Base-by-base conservation (phyloP, 2,113 vertebrate species). In the Salvelinus alpinus region DNA sequence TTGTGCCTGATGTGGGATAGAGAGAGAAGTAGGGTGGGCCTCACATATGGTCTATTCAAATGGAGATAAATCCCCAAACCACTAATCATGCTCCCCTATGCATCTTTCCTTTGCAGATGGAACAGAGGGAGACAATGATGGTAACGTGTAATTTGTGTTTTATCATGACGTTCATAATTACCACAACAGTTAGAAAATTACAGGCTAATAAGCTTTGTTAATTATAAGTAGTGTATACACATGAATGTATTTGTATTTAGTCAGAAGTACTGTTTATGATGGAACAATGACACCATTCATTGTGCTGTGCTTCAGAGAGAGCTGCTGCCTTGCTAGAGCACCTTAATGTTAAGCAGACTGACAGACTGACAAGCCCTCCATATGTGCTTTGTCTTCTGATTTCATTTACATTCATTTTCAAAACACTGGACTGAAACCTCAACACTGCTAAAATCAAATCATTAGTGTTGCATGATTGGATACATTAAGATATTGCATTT, bases 281-380 rank as follows among this genome's bases (percentile, higher is more conserved):
- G 8, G 7, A 54, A 18, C 16, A 62, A 62, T 22, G 59, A 62
- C 7, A n/a, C 3, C 18, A 62, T 62, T 62, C 59, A 54, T 20
- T 31, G 29, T 18, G 16, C 31, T 68, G 16, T 16, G 29, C 38
- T 38, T 14, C 31, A 68, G 65, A 68, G 29, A 68, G 31, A 38
- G 65, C 65, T 20, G 29, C 65, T 18, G 66, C 66, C 31, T n/a
- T 68, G 66, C 66, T 68, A 20, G 66, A 34, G 29, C 4, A 68
- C 31, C 29, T 38, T 4, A 68, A 68, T n/a, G 66, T 14, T 68
- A 34, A n/a, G 31, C 27, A 44, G 9, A 44, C 38, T 44, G 38
- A 44, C 27, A 44, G 9, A 44, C 38, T 44, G 38, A 44, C 38
- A 44, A 44, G 9, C 4, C n/a, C 59, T 22, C 20, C n/a, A 11